phyloP scores from a whole-genome alignment of 2,888 invertebrate genomes.

The Lasioglossum marginatum region DNA sequence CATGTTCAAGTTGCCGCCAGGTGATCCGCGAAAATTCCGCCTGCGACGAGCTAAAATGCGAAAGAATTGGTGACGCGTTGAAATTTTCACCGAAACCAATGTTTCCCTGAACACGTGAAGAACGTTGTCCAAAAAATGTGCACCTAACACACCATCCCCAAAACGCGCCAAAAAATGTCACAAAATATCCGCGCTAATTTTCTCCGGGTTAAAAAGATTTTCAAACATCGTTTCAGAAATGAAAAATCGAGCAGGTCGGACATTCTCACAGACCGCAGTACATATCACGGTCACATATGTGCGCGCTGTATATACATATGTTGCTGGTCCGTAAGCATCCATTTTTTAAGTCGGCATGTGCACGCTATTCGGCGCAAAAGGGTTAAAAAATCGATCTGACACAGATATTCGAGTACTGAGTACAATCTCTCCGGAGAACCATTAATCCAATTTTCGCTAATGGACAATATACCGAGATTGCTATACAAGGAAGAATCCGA shows the following conservation, averaged over 20 bases:
- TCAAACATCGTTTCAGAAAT: background rate
- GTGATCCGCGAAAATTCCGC: background rate
- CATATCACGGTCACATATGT: background rate
- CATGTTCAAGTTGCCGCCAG: background rate
- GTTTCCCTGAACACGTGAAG: background rate
- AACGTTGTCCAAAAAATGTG: background rate
- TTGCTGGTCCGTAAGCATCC: background rate
- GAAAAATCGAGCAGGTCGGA: background rate
- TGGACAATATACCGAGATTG: conserved; percentile 1
- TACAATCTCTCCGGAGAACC: background rate
- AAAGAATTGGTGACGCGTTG: background rate
- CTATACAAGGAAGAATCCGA: background rate
- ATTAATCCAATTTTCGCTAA: conserved; percentile 8
- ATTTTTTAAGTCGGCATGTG: background rate
- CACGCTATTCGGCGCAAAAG: background rate
- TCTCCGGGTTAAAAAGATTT: background rate
- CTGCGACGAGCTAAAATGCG: background rate
- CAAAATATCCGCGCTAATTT: background rate
- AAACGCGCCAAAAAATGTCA: background rate
- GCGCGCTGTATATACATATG: background rate
- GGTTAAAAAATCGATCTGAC: conserved; percentile 1
- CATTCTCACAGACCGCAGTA: background rate
- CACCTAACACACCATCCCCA: background rate
- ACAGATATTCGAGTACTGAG: background rate
- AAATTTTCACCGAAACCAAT: no score